Percentiles rank a stretch among this genome's conserved stretches.
These are phyloP conservation scores for Okapia johnstoni DNA, from an alignment of 2,113 vertebrate genomes.

Conservation along the genomic window DNA sequence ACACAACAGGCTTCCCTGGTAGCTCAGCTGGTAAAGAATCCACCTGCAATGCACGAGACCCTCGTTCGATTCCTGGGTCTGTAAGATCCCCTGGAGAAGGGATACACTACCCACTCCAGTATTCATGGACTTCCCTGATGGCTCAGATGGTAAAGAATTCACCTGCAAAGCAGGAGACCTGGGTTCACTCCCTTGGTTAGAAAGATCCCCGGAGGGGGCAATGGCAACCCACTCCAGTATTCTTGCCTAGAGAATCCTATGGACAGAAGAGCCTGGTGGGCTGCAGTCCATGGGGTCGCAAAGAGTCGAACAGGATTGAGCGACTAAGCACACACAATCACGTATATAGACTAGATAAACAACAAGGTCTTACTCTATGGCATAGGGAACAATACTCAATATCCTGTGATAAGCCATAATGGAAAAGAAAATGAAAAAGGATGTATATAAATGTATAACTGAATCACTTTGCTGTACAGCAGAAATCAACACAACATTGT, in stretches of 20 bases:
- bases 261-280: not conserved
- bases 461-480: not conserved
- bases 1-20: not conserved
- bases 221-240: not conserved
- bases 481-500: not conserved
- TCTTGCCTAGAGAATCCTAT: not conserved
- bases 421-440: not conserved
- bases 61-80: not conserved
- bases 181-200: fast-evolving
- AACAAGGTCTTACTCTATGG: not conserved
- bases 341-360: not conserved
- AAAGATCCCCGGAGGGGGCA: not conserved
- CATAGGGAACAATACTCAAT: not conserved
- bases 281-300: not conserved
- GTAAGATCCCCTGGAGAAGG: not conserved
- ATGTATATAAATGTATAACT: not conserved
- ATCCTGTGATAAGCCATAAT: not conserved
- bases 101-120: not conserved
- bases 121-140: not conserved
- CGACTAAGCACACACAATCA: not conserved
- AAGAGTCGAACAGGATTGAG: not conserved
- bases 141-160: not conserved
- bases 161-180: not conserved
- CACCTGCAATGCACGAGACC: not conserved
- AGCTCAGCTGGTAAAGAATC: not conserved